These are phyloP conservation scores for Pantherophis guttatus DNA, from an alignment of 2,113 vertebrate species.

Conservation along the genomic window DNA sequence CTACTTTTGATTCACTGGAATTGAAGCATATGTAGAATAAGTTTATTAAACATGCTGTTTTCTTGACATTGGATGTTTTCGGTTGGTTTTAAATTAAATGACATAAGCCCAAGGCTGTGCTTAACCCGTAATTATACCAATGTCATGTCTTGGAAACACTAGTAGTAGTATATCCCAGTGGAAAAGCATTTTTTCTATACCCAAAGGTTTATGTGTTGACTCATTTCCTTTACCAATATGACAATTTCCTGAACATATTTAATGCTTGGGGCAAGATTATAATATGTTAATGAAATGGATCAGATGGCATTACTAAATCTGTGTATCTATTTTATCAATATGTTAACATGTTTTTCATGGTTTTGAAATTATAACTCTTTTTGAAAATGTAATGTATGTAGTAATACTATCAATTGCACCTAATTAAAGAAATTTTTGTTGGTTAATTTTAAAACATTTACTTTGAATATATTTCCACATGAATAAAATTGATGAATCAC, in stretches of 20 bases:
- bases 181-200: conserved; percentile 77
- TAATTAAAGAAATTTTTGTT: background rate
- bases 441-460: background rate
- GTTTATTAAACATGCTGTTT: conserved; percentile 45
- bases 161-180: conserved; percentile 83
- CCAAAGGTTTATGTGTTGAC: conserved; percentile 79
- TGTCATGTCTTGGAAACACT: conserved; percentile 88
- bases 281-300: conserved; percentile 57
- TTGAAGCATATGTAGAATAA: background rate
- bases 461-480: background rate
- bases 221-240: conserved; percentile 89
- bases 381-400: conserved; percentile 47
- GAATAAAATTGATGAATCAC: background rate
- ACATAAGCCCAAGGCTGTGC: conserved; percentile 87
- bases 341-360: conserved; percentile 48
- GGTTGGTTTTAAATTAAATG: conserved; percentile 79
- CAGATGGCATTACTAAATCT: conserved; percentile 41
- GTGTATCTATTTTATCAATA: conserved; percentile 37
- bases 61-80: conserved; percentile 73
- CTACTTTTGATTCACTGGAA: background rate
- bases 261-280: conserved; percentile 76
- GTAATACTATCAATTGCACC: conserved; percentile 29
- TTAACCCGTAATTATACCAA: conserved; percentile 93
- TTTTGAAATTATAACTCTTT: conserved; percentile 41
- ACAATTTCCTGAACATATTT: conserved; percentile 89